These are phyloP conservation scores for Parnassius apollo DNA, from an alignment of 2,888 invertebrate species.

Conservation along the genomic window DNA sequence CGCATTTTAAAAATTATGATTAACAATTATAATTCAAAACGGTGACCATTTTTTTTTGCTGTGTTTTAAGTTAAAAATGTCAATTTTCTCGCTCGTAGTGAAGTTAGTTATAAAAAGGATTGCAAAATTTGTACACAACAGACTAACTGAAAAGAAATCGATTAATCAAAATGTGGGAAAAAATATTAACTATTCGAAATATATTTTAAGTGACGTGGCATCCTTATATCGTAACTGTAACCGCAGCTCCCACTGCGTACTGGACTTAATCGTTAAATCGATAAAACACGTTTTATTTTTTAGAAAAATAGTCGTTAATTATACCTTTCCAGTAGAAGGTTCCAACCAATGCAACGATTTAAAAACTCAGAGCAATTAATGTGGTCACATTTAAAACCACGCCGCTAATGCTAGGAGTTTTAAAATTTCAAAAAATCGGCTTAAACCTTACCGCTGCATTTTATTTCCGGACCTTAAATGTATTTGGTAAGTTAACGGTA, in stretches of 20 bases:
- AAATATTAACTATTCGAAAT: no score
- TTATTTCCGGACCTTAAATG: neutral
- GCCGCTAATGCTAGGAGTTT: slow-evolving; percentile 13
- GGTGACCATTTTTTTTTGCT: no score
- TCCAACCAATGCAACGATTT: slow-evolving; percentile 15
- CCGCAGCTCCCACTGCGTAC: slow-evolving; percentile 30
- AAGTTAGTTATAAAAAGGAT: no score
- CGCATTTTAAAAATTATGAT: no score
- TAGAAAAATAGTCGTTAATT: slow-evolving; percentile 23
- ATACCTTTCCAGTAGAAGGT: slow-evolving; percentile 26
- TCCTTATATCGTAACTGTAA: slow-evolving; percentile 25
- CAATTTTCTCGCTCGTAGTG: no score
- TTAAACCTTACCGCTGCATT: slow-evolving; percentile 1
- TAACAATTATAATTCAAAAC: no score
- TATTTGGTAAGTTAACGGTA: neutral
- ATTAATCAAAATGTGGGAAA: no score
- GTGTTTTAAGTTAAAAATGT: no score
- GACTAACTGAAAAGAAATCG: no score
- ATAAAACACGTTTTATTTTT: slow-evolving; percentile 27
- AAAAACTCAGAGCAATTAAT: slow-evolving; percentile 22
- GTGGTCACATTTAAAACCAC: slow-evolving; percentile 25
- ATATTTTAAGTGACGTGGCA: neutral
- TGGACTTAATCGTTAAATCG: slow-evolving; percentile 30
- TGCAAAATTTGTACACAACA: no score
- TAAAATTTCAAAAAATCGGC: slow-evolving; percentile 20